These are phyloP conservation scores for Onychomys arenicola DNA, from an alignment of 2,797 vertebrate species.

Conservation along the genomic window DNA sequence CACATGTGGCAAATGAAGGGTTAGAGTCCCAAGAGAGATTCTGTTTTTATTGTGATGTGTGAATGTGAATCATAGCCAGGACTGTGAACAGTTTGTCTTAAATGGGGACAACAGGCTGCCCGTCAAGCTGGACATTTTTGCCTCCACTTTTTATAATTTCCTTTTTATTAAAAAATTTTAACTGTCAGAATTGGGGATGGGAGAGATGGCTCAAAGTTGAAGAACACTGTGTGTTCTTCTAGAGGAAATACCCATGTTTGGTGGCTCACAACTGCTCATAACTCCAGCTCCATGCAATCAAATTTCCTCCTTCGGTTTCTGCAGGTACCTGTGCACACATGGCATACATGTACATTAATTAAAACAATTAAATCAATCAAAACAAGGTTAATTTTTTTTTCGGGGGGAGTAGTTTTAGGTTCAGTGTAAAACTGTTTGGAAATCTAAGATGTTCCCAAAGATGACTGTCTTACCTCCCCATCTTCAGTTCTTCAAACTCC, in stretches of 20 bases:
- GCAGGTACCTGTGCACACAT: neutral
- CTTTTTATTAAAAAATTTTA: neutral
- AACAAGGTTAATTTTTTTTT: neutral
- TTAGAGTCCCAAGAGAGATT: neutral
- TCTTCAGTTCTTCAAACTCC: neutral
- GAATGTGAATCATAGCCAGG: neutral
- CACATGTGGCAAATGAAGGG: neutral
- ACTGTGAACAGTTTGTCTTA: neutral
- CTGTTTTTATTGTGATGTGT: neutral
- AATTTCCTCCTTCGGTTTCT: neutral
- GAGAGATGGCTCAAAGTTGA: neutral
- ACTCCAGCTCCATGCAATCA: neutral
- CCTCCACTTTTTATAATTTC: neutral
- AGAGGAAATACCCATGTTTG: neutral
- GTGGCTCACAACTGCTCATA: neutral
- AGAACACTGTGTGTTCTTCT: neutral
- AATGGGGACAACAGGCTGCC: accelerated
- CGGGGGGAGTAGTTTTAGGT: neutral
- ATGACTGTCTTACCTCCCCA: accelerated
- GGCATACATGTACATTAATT: neutral
- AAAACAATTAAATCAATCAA: neutral
- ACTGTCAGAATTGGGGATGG: neutral
- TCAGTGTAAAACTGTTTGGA: neutral
- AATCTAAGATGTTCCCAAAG: neutral
- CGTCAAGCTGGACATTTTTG: neutral